Evolutionary conservation across 1,140 invertebrate species (phyloP).

Genomic region (Acyrthosiphon pisum): DNA sequence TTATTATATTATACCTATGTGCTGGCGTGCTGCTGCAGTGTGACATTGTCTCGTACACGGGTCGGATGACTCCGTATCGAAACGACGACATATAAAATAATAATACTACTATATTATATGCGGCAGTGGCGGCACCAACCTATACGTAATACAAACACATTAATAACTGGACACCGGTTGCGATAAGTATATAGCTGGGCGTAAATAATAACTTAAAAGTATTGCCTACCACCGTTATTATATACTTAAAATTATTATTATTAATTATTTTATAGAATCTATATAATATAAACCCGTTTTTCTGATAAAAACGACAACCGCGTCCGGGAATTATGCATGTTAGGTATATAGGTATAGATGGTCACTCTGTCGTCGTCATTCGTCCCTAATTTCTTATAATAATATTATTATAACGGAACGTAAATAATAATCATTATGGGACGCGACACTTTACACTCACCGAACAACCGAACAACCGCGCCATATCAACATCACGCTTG

Average conservation of each 20-base stretch:
- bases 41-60: neutral
- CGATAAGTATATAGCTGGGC: neutral
- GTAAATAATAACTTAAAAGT: neutral
- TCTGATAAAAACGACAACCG: neutral
- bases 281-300: neutral
- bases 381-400: neutral
- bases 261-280: neutral
- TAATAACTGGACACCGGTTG: slow-evolving; percentile 2
- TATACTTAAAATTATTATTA: neutral
- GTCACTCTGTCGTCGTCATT: neutral
- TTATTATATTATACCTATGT: neutral
- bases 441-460: neutral
- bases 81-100: neutral
- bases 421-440: neutral
- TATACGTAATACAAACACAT: neutral
- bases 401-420: slow-evolving; percentile 11
- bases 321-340: neutral
- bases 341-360: neutral
- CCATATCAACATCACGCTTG: neutral
- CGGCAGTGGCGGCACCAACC: neutral
- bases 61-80: neutral
- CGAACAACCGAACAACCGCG: neutral
- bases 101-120: neutral
- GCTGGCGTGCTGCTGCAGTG: neutral
- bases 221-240: neutral